A percentile compares a stretch with the other conserved stretches of the same genome.
Conservation (phyloP, 2,888 invertebrate genomes). For the Homarus gammarus region DNA sequence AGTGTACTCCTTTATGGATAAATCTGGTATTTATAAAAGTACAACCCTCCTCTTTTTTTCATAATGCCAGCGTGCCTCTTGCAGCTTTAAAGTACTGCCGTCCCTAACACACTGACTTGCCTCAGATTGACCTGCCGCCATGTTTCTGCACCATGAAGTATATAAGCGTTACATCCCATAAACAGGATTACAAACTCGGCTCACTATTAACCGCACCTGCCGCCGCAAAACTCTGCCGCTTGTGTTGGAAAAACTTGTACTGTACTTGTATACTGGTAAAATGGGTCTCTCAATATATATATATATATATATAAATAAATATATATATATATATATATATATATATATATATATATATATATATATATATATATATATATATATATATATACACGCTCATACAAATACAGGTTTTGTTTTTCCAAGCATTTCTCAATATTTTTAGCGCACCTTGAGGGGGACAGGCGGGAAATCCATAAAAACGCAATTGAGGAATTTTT, state of each 20-base stretch:
- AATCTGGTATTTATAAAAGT: too few species aligned
- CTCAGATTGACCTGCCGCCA: constrained; percentile 12
- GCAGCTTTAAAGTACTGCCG: too few species aligned
- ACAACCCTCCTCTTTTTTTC: too few species aligned
- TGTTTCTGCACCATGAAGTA: constrained; percentile 38
- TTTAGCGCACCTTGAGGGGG: too few species aligned
- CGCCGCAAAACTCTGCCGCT: neutral
- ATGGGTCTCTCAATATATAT: neutral
- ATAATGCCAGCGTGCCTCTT: too few species aligned
- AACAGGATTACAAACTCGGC: constrained; percentile 42
- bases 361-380: constrained; percentile 26
- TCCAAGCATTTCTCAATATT: neutral
- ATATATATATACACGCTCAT: constrained; percentile 5
- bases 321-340: neutral
- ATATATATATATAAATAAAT: neutral
- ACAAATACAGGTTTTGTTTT: neutral
- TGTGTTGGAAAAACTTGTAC: too few species aligned
- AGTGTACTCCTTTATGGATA: too few species aligned
- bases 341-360: neutral
- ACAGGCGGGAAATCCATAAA: too few species aligned
- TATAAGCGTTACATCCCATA: constrained; percentile 13
- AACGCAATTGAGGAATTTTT: too few species aligned
- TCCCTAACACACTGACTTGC: constrained; percentile 1
- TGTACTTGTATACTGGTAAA: neutral
- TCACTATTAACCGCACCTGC: constrained; percentile 17